These are phyloP conservation scores for Sitodiplosis mosellana DNA, from an alignment of 1,140 invertebrate species.

Conservation along the genomic window DNA sequence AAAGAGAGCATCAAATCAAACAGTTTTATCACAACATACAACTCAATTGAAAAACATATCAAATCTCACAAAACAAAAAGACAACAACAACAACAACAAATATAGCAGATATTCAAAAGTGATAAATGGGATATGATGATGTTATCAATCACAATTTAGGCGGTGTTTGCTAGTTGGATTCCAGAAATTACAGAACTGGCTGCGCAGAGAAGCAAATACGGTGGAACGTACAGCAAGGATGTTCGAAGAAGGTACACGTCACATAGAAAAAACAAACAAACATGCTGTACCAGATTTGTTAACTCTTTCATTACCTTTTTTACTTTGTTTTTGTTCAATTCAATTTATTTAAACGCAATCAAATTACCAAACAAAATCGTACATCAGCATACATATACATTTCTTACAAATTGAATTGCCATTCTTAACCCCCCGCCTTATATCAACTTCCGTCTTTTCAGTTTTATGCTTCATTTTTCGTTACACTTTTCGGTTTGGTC, in stretches of 20 bases:
- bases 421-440: no score
- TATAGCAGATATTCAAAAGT: no score
- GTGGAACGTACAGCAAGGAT: constrained; percentile 94
- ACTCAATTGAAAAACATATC: no score
- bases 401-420: no score
- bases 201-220: constrained; percentile 93
- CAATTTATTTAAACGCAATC: not conserved
- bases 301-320: not conserved
- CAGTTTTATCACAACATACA: no score
- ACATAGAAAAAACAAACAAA: not conserved
- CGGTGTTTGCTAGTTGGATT: constrained; percentile 98
- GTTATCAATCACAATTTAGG: constrained; percentile 36
- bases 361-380: not conserved
- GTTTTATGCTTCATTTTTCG: no score
- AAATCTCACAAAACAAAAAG: no score
- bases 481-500: no score
- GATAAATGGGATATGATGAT: not conserved
- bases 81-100: no score
- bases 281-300: constrained; percentile 13
- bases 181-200: constrained; percentile 97
- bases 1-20: no score
- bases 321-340: not conserved
- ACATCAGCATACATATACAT: no score
- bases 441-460: no score
- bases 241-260: constrained; percentile 83